Conservation (phyloP, 2,113 vertebrate genomes). For the Ageneiosus marmoratus region DNA sequence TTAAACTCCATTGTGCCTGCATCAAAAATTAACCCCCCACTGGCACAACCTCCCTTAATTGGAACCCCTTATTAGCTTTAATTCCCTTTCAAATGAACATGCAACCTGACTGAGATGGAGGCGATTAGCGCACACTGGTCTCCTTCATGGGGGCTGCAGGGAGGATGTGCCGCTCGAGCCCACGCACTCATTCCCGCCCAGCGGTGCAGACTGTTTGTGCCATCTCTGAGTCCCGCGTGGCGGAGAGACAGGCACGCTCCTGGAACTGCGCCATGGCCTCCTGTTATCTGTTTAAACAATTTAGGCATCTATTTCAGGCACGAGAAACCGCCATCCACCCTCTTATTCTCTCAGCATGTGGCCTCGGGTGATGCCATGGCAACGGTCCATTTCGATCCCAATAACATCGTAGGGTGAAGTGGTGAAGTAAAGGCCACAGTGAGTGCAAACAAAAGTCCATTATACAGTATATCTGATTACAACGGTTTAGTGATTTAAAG, state of each 20-base stretch:
- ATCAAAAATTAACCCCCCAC: constrained; percentile 44
- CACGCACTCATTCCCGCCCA: constrained; percentile 67
- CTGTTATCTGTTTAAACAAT: constrained; percentile 78
- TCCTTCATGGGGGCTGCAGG: constrained; percentile 65
- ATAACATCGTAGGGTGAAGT: constrained; percentile 53
- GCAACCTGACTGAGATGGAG: constrained; percentile 69
- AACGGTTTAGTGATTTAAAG: neutral
- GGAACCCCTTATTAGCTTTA: constrained; percentile 60
- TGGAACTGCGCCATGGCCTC: constrained; percentile 70
- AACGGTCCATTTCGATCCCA: constrained; percentile 65
- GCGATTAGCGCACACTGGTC: constrained; percentile 70
- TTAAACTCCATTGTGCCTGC: constrained; percentile 36
- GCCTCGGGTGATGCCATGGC: constrained; percentile 62
- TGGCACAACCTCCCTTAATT: constrained; percentile 54
- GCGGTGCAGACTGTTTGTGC: constrained; percentile 64
- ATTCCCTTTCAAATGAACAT: constrained; percentile 69
- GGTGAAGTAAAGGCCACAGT: constrained; percentile 24
- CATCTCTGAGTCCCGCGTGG: constrained; percentile 72
- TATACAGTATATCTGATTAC: neutral
- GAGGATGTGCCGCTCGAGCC: constrained; percentile 65
- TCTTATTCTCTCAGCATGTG: constrained; percentile 44
- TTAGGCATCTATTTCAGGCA: constrained; percentile 74
- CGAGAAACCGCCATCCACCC: constrained; percentile 59
- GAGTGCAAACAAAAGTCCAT: constrained; percentile 1
- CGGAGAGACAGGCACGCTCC: constrained; percentile 64